A percentile compares a stretch with the other conserved stretches of the same genome.
phyloP scores from a whole-genome alignment of 2,888 invertebrate genomes.

The Monopis laevigella region DNA sequence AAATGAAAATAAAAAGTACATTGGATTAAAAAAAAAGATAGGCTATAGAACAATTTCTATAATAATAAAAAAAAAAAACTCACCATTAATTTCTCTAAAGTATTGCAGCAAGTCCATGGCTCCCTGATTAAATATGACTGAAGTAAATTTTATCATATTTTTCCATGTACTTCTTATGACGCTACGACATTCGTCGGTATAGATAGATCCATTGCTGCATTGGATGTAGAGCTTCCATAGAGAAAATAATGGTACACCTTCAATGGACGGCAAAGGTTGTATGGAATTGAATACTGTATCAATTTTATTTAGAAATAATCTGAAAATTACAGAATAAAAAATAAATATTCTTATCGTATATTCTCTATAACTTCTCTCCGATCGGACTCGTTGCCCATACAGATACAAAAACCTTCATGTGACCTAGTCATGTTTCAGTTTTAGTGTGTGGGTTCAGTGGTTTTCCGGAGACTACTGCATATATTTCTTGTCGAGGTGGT shows the following conservation, averaged over 20 bases:
- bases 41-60: no score
- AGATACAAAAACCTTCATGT: no score
- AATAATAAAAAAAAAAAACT: constrained; percentile 19
- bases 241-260: constrained; percentile 26
- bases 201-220: constrained; percentile 25
- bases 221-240: constrained; percentile 35
- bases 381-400: no score
- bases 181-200: constrained; percentile 28
- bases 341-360: no score
- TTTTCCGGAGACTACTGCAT: no score
- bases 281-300: constrained; percentile 40
- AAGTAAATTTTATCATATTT: constrained; percentile 35
- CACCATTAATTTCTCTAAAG: constrained; percentile 48
- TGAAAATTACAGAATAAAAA: constrained; percentile 21
- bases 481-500: no score
- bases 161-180: constrained; percentile 35
- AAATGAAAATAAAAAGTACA: no score
- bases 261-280: constrained; percentile 23
- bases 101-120: constrained; percentile 40
- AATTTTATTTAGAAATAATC: constrained; percentile 39
- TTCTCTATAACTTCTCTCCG: no score
- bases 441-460: no score
- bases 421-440: no score
- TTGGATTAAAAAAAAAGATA: no score
- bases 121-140: constrained; percentile 33